Evolutionary conservation across 2,113 vertebrate genomes (phyloP).

Genomic region (Telmatochromis brachygnathus): DNA sequence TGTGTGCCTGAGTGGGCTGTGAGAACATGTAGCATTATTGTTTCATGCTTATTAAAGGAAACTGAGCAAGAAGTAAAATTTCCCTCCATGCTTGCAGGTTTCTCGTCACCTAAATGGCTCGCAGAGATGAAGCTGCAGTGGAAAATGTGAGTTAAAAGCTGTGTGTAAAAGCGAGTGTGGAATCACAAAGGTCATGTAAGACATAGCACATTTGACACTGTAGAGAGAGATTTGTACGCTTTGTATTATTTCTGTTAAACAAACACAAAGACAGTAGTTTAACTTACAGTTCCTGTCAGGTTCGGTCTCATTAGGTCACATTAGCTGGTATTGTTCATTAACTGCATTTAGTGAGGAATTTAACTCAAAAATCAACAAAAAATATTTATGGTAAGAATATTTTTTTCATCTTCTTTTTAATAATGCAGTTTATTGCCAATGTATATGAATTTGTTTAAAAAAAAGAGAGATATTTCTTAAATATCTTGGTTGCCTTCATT

Average conservation of each 20-base stretch:
- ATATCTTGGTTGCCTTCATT: background rate
- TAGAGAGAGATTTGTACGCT: background rate
- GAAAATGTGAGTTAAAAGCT: constrained; percentile 17
- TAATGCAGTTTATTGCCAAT: background rate
- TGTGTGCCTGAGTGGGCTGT: background rate
- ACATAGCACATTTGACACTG: background rate
- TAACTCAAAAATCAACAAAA: background rate
- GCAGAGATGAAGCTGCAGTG: background rate
- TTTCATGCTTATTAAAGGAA: background rate
- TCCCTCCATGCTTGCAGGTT: background rate
- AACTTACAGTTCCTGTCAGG: background rate
- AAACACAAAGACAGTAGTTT: background rate
- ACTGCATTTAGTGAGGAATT: background rate
- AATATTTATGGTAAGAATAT: background rate
- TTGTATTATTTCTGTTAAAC: background rate
- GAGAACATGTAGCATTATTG: background rate
- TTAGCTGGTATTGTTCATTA: background rate
- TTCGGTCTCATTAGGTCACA: background rate
- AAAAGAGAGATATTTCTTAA: rapidly evolving
- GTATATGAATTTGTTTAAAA: background rate
- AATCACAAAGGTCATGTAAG: background rate
- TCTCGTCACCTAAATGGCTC: background rate
- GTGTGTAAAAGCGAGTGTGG: background rate
- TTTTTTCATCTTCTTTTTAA: background rate
- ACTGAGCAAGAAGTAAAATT: background rate